Percentiles rank a stretch among this genome's conserved stretches.
These are phyloP conservation scores for Narcine bancroftii DNA, from an alignment of 2,113 vertebrate genomes.

Conservation along the genomic window DNA sequence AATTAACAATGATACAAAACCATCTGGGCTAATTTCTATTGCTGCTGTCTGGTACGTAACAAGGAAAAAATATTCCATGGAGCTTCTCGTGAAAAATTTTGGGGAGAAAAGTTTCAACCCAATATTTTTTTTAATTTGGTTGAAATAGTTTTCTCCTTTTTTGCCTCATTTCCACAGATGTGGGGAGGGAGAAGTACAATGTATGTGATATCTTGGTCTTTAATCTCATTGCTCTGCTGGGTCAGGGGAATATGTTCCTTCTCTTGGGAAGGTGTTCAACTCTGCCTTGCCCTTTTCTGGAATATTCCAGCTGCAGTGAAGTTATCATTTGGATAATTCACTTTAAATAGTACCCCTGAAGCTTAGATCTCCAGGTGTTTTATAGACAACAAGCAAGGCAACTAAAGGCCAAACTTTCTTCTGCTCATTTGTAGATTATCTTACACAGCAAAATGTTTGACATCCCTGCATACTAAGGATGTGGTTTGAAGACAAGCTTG, in stretches of 20 bases:
- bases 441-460: not conserved
- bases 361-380: not conserved
- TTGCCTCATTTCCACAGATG: not conserved
- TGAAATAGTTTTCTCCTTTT: not conserved
- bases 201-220: not conserved
- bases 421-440: not conserved
- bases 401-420: too few species aligned
- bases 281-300: not conserved
- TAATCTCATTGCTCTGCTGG: not conserved
- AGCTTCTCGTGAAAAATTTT: not conserved
- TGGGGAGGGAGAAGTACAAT: not conserved
- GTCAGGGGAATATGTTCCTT: not conserved
- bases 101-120: too few species aligned
- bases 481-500: slow-evolving; percentile 23
- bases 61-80: not conserved
- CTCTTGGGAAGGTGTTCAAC: not conserved
- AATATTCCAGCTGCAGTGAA: not conserved
- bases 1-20: too few species aligned
- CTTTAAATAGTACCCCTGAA: not conserved
- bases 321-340: not conserved
- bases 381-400: not conserved
- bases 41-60: too few species aligned
- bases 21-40: too few species aligned
- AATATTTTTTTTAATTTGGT: not conserved
- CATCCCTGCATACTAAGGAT: not conserved